Conservation (phyloP, 1,140 invertebrate genomes). For the Diabrotica undecimpunctata region DNA sequence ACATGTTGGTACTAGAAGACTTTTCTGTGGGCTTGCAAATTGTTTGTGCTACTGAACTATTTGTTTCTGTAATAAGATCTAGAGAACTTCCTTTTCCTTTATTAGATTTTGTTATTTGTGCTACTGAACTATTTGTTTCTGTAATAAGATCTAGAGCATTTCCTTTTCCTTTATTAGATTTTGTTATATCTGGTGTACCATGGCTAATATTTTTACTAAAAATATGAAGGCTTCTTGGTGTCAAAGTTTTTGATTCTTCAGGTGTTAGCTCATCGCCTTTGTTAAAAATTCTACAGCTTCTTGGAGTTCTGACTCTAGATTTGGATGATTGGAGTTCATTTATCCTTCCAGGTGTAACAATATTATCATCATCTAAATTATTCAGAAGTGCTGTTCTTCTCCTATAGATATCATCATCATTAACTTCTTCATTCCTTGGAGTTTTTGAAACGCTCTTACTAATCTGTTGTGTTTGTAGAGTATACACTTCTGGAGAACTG, state of each 20-base stretch:
- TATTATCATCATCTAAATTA: background rate
- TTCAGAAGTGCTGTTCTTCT: background rate
- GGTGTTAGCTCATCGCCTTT: background rate
- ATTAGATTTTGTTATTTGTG: background rate
- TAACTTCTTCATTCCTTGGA: background rate
- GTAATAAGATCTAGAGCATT: no score
- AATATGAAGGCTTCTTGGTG: background rate
- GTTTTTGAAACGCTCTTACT: no score
- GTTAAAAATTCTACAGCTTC: background rate
- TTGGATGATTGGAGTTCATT: no score
- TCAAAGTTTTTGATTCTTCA: background rate
- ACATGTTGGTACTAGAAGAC: constrained; percentile 8
- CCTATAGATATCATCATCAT: background rate
- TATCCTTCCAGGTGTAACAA: no score
- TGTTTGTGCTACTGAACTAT: no score
- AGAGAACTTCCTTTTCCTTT: background rate
- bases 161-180: background rate
- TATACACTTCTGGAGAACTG: no score
- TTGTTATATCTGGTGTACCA: background rate
- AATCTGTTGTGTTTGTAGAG: no score
- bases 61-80: no score
- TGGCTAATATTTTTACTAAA: background rate
- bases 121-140: no score
- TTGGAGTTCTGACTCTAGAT: background rate
- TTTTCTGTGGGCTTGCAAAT: background rate